Percentiles rank a stretch among this genome's conserved stretches.
Evolutionary conservation across 2,797 vertebrate species (phyloP).

Genomic region (Amblyraja radiata): DNA sequence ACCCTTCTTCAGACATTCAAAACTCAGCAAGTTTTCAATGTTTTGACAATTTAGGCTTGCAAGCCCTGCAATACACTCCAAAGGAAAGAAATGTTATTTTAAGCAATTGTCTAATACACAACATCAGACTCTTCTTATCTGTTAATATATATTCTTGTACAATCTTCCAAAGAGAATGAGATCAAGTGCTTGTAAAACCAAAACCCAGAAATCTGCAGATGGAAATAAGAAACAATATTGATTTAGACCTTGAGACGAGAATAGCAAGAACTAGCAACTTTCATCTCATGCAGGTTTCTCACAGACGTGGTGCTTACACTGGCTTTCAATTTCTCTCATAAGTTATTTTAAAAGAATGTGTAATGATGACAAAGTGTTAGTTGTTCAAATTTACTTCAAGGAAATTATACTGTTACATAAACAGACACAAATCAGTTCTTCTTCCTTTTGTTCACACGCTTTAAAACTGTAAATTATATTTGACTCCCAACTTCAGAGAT

Average conservation of each 20-base stretch:
- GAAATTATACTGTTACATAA: not conserved
- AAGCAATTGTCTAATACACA: not conserved
- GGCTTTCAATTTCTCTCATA: not conserved
- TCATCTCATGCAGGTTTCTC: not conserved
- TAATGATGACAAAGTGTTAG: too few relatives aligned
- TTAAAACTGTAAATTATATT: not conserved
- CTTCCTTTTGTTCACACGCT: not conserved
- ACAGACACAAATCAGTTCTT: not conserved
- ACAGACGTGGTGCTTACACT: too few relatives aligned
- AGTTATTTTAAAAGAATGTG: not conserved
- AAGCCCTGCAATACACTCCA: not conserved
- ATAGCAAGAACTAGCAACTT: not conserved
- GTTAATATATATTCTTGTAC: not conserved
- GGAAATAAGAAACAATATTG: not conserved
- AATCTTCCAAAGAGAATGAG: not conserved
- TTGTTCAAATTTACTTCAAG: not conserved
- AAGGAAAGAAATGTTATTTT: not conserved
- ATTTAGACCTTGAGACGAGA: constrained; percentile 20
- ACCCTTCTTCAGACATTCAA: not conserved
- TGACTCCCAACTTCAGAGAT: not conserved
- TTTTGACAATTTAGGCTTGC: not conserved
- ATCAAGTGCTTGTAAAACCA: too few relatives aligned
- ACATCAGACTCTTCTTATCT: not conserved
- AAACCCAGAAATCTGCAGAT: not conserved
- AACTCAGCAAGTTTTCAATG: not conserved